A percentile compares a stretch with the other conserved stretches of the same genome.
Evolutionary conservation across 2,797 vertebrate species (phyloP).

Genomic region (Hydrocynus forskahlii): DNA sequence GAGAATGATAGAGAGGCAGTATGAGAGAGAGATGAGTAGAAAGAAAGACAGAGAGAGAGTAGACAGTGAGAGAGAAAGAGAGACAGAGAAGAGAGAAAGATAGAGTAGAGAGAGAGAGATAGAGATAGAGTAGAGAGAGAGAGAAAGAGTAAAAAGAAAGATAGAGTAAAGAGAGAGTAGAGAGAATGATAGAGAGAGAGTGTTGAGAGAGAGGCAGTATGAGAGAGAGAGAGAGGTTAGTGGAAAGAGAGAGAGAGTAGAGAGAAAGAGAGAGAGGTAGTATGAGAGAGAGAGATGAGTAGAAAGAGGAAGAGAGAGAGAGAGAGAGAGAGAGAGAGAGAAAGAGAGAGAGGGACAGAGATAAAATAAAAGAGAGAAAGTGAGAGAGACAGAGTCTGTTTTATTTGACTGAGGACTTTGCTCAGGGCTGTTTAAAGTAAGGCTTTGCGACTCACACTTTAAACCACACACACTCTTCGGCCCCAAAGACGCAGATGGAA

Average conservation of each 20-base stretch:
- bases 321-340: no score
- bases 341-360: neutral
- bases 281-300: neutral
- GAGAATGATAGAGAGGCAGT: no score
- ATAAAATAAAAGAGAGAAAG: neutral
- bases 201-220: no score
- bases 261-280: neutral
- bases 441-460: no score
- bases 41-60: neutral
- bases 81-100: neutral
- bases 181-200: no score
- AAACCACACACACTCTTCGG: neutral
- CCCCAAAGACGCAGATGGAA: neutral
- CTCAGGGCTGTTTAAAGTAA: neutral
- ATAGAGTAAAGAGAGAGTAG: no score
- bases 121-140: no score
- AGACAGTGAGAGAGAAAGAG: neutral
- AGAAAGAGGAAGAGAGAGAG: neutral
- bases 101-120: neutral
- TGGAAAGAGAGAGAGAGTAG: neutral
- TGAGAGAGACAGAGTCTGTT: neutral
- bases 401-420: neutral
- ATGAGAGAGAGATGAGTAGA: no score
- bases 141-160: no score
- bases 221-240: no score